Percentiles rank a stretch among this genome's conserved stretches.
Evolutionary conservation across 2,888 invertebrate genomes (phyloP).

Genomic region (Eupeodes luniger): DNA sequence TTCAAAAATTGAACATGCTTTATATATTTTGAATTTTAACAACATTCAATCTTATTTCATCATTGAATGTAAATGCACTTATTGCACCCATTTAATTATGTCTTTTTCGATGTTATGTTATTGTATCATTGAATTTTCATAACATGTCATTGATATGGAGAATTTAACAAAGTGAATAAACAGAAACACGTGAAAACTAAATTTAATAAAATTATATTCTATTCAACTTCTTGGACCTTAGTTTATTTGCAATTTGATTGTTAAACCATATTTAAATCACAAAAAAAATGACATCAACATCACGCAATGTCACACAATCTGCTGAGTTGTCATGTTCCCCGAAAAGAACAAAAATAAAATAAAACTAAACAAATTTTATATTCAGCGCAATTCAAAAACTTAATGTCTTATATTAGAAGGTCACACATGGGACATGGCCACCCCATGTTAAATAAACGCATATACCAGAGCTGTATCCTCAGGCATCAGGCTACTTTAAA

Average conservation of each 20-base stretch:
- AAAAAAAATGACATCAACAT: constrained; percentile 57
- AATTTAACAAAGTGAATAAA: no score
- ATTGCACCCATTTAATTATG: no score
- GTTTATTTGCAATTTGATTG: neutral
- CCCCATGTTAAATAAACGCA: constrained; percentile 59
- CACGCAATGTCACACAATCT: constrained; percentile 26
- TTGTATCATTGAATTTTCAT: no score
- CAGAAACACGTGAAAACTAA: no score
- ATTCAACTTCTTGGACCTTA: no score
- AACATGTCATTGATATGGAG: no score
- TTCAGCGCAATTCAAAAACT: constrained; percentile 46
- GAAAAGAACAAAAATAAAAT: neutral
- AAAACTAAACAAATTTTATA: neutral
- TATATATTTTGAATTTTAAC: no score
- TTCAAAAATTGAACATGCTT: no score
- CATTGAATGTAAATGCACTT: no score
- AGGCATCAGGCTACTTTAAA: constrained; percentile 56
- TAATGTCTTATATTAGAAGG: constrained; percentile 53
- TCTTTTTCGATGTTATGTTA: no score
- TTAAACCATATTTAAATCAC: neutral
- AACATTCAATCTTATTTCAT: no score
- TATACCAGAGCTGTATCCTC: constrained; percentile 42
- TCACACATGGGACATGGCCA: constrained; percentile 59
- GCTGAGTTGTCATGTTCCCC: constrained; percentile 21
- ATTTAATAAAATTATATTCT: no score